These are phyloP conservation scores for pig (Sus scrofa) DNA, from an alignment of 2,113 vertebrate genomes.

Conservation along the genomic window T2T-Sscrofa CM000820.6:92262001-92262500, in stretches of 20 bases:
- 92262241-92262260: background rate
- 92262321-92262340: background rate
- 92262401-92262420: background rate
- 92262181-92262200: background rate
- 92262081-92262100: background rate
- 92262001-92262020: background rate
- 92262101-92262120: background rate
- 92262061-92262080: background rate
- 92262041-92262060: background rate
- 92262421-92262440: background rate
- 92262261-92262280: background rate
- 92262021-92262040: background rate
- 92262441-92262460: background rate
- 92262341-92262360: background rate
- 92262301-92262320: background rate
- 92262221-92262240: background rate
- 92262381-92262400: background rate
- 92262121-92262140: rapidly evolving
- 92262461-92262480: background rate
- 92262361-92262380: background rate
- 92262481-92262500: background rate
- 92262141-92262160: background rate
- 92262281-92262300: background rate
- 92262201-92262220: background rate
- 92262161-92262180: background rate